phyloP scores from a whole-genome alignment of 1,140 invertebrate species.

The Hycleus cichorii region DNA sequence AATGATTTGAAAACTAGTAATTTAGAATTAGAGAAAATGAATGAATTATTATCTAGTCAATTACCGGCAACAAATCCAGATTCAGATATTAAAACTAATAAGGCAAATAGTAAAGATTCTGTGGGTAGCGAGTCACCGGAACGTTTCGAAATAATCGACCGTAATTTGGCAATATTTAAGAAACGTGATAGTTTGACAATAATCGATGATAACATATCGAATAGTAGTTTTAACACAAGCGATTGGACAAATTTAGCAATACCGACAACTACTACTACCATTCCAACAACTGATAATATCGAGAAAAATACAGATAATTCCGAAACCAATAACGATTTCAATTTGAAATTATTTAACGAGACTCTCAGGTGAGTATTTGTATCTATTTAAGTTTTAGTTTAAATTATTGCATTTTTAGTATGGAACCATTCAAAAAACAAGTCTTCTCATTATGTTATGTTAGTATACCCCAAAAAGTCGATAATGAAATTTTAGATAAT shows the following conservation, averaged over 20 bases:
- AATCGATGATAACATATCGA: conserved; percentile 33
- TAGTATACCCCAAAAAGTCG: conserved; percentile 32
- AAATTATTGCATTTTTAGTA: not conserved
- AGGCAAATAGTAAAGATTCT: conserved; percentile 18
- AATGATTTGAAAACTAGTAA: not conserved
- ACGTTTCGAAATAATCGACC: conserved; percentile 41
- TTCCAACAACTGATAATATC: conserved; percentile 1
- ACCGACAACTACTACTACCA: not conserved
- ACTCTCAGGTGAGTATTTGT: not conserved
- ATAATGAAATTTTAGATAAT: conserved; percentile 39
- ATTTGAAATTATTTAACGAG: not conserved
- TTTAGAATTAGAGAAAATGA: conserved; percentile 1
- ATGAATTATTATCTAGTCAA: not conserved
- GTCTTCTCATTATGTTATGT: conserved; percentile 43
- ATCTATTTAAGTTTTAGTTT: conserved; percentile 3
- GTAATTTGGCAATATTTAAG: conserved; percentile 21
- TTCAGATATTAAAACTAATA: not conserved
- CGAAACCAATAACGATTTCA: too few relatives aligned
- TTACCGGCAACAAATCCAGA: too few relatives aligned
- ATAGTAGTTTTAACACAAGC: conserved; percentile 33
- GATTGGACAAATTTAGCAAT: conserved; percentile 35
- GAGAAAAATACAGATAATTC: conserved; percentile 10
- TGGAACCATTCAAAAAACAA: conserved; percentile 44
- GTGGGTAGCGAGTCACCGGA: conserved; percentile 36
- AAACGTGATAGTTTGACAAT: conserved; percentile 18